Evolutionary conservation across 2,113 vertebrate species (phyloP).

Genomic region (Pseudolaguvia tuberculata): DNA sequence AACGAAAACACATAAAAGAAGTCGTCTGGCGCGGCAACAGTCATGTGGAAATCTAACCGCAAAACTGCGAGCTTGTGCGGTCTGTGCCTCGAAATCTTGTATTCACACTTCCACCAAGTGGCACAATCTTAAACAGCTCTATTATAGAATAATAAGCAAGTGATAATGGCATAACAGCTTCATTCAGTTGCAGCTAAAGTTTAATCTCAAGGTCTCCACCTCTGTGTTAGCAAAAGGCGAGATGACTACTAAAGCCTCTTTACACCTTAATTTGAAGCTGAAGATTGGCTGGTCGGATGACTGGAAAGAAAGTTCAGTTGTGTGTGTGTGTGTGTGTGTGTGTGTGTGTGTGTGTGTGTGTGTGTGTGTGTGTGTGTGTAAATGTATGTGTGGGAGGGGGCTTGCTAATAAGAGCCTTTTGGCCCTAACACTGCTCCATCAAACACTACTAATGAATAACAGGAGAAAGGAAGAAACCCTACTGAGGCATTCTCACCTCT

Average conservation of each 20-base stretch:
- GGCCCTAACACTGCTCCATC: conserved; percentile 61
- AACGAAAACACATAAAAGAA: background rate
- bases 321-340: conserved; percentile 14
- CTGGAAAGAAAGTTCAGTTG: conserved; percentile 18
- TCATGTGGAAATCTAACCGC: background rate
- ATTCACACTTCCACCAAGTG: background rate
- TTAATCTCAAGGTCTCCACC: conserved; percentile 24
- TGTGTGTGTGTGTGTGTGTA: conserved; percentile 10
- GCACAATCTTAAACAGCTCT: conserved; percentile 21
- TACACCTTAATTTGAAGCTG: conserved; percentile 40
- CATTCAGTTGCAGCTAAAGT: background rate
- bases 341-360: too few species aligned
- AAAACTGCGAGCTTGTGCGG: background rate
- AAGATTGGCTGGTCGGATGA: background rate
- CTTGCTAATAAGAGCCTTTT: conserved; percentile 61
- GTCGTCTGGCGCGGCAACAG: background rate
- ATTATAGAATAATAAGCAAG: conserved; percentile 31
- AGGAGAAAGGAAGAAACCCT: conserved; percentile 65
- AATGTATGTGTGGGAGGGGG: conserved; percentile 15
- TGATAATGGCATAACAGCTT: conserved; percentile 14
- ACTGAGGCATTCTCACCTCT: conserved; percentile 66
- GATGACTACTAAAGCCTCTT: conserved; percentile 21
- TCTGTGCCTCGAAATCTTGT: background rate
- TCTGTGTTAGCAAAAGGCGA: conserved; percentile 36
- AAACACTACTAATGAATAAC: conserved; percentile 61